Percentiles rank a stretch among this genome's conserved stretches.
Evolutionary conservation across 2,113 vertebrate species (phyloP).

Genomic region (Salminus brasiliensis): DNA sequence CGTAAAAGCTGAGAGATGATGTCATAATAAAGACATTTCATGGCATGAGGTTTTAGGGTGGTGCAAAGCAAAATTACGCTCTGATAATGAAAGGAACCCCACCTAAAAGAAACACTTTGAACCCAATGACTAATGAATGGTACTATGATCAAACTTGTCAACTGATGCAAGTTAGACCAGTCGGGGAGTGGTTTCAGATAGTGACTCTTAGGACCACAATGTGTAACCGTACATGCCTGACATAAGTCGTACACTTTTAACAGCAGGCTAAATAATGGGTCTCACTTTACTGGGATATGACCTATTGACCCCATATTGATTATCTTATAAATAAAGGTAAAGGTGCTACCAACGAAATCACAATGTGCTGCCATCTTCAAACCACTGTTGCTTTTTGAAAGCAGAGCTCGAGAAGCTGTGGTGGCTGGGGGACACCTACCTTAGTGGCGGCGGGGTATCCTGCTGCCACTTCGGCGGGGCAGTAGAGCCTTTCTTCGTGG

Average conservation of each 20-base stretch:
- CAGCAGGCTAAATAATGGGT: too few relatives aligned
- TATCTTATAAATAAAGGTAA: too few relatives aligned
- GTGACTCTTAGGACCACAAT: not conserved
- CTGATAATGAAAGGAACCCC: not conserved
- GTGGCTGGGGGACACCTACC: conserved; percentile 69
- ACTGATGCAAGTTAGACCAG: not conserved
- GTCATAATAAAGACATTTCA: not conserved
- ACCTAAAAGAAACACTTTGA: not conserved
- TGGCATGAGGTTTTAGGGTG: not conserved
- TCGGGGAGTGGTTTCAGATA: not conserved
- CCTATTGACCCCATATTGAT: too few relatives aligned
- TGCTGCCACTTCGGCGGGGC: conserved; percentile 89
- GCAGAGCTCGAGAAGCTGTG: not conserved
- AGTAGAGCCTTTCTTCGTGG: conserved; percentile 88
- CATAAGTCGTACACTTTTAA: too few relatives aligned
- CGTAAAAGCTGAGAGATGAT: not conserved
- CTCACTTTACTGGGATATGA: too few relatives aligned
- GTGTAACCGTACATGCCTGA: not conserved
- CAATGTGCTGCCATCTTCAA: too few relatives aligned
- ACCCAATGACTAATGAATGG: too few relatives aligned
- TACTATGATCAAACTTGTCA: not conserved
- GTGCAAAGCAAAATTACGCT: not conserved
- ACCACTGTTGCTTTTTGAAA: not conserved
- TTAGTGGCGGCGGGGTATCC: conserved; percentile 94
- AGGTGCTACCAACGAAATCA: too few relatives aligned